Evolutionary conservation across 2,113 vertebrate species (phyloP).

Genomic region (Emydura subglobosa): DNA sequence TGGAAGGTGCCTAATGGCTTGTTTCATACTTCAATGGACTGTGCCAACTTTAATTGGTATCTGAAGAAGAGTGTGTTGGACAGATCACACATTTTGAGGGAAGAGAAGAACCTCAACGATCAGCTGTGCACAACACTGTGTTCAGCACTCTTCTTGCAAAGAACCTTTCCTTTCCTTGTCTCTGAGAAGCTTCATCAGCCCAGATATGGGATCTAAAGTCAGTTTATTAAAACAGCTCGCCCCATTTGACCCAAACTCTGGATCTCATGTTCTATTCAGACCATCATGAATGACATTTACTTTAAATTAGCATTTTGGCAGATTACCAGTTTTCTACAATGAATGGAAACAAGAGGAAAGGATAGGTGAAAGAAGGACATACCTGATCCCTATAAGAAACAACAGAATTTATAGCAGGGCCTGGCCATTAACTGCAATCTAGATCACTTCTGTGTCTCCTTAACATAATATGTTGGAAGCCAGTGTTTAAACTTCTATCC

Average conservation of each 20-base stretch:
- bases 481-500: background rate
- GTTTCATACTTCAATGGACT: background rate
- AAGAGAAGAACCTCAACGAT: background rate
- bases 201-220: background rate
- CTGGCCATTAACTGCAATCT: too few species aligned
- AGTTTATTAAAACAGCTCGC: background rate
- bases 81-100: background rate
- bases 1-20: background rate
- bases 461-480: background rate
- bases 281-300: background rate
- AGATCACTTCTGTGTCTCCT: background rate
- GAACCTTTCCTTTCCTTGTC: too few species aligned
- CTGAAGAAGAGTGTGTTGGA: background rate
- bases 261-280: background rate
- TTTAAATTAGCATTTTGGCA: background rate
- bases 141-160: background rate
- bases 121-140: background rate
- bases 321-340: background rate
- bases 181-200: background rate
- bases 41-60: background rate
- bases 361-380: background rate
- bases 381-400: background rate
- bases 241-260: background rate
- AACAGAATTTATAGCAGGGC: too few species aligned
- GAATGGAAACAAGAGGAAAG: background rate